Evolutionary conservation across 1,140 invertebrate genomes (phyloP).

Genomic region (Meloidogyne exigua): DNA sequence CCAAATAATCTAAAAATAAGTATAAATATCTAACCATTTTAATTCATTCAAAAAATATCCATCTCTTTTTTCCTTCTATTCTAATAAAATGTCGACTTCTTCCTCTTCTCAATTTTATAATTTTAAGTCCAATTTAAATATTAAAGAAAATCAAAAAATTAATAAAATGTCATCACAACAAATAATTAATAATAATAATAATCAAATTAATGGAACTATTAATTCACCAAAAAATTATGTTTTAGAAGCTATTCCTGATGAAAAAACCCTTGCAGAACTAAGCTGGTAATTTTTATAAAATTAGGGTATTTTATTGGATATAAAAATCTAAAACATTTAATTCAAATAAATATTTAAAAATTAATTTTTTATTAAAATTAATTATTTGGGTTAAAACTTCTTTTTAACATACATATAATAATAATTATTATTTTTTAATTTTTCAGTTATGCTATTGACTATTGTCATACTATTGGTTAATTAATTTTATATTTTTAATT

Average conservation of each 20-base stretch:
- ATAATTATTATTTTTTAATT: background rate
- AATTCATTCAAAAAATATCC: too few relatives aligned
- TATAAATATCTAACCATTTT: too few relatives aligned
- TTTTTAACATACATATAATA: too few relatives aligned
- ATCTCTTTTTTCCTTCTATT: background rate
- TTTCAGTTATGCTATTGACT: conserved; percentile 5
- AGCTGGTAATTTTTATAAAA: background rate
- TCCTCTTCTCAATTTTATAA: background rate
- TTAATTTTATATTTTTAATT: background rate
- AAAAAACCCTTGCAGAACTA: background rate
- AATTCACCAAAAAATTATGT: background rate
- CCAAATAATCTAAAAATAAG: too few relatives aligned
- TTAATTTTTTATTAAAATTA: too few relatives aligned
- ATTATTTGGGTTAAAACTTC: too few relatives aligned
- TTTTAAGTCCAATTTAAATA: background rate
- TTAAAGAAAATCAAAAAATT: background rate
- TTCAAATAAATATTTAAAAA: too few relatives aligned
- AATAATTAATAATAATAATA: background rate
- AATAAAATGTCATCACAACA: background rate
- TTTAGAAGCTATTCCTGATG: background rate
- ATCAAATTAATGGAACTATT: background rate
- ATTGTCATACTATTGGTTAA: background rate
- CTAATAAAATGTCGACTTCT: background rate
- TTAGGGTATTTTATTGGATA: too few relatives aligned
- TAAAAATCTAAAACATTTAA: too few relatives aligned